A percentile compares a stretch with the other conserved stretches of the same genome.
Evolutionary conservation across 2,797 vertebrate genomes (phyloP).

Genomic region (Acomys russatus): DNA sequence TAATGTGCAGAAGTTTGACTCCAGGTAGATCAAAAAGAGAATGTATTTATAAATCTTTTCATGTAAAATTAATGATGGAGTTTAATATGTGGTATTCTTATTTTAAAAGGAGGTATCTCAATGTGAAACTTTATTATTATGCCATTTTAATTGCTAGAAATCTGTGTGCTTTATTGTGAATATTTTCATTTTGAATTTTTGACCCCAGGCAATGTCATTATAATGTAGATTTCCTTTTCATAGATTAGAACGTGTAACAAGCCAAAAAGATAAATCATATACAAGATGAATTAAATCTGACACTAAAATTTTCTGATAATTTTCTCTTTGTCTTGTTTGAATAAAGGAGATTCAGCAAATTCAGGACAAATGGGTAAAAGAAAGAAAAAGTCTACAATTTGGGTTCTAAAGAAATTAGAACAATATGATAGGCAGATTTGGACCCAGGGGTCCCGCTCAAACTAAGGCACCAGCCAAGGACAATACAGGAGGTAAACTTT

Average conservation of each 20-base stretch:
- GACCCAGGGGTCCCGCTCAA: too few species aligned
- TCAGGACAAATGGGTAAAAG: constrained; percentile 60
- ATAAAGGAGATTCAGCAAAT: constrained; percentile 21
- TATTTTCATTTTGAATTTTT: constrained; percentile 75
- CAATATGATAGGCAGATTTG: too few species aligned
- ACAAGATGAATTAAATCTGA: constrained; percentile 63
- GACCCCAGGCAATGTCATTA: constrained; percentile 77
- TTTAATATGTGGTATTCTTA: constrained; percentile 64
- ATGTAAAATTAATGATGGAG: constrained; percentile 79
- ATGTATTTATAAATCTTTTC: constrained; percentile 74
- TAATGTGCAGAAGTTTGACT: constrained; percentile 60
- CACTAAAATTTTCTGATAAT: constrained; percentile 44
- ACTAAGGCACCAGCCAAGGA: too few species aligned
- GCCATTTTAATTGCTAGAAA: constrained; percentile 77
- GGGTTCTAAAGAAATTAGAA: constrained; percentile 13
- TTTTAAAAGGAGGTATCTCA: constrained; percentile 74
- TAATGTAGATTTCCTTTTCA: constrained; percentile 63
- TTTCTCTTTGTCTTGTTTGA: constrained; percentile 51
- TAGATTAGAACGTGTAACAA: constrained; percentile 64
- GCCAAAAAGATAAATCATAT: constrained; percentile 77
- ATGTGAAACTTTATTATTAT: constrained; percentile 75
- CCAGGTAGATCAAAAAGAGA: constrained; percentile 55
- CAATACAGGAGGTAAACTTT: too few species aligned
- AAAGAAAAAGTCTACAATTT: constrained; percentile 11
- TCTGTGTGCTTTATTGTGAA: constrained; percentile 72